Percentiles rank a stretch among this genome's conserved stretches.
Conservation (phyloP, 2,888 invertebrate species). For the Xestia rhomboidea region DNA sequence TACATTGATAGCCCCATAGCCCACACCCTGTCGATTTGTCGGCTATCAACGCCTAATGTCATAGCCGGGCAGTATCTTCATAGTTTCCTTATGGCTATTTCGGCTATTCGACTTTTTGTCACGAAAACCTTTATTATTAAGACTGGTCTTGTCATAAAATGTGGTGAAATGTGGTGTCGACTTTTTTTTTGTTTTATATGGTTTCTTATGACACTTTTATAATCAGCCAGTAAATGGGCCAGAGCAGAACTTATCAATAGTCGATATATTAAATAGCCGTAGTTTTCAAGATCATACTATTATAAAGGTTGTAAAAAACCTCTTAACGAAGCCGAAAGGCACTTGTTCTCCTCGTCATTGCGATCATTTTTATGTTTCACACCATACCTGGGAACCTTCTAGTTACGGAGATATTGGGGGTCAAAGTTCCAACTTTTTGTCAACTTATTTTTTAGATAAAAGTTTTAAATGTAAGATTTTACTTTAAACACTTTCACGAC, state of each 20-base stretch:
- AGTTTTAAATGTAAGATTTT: too few species aligned
- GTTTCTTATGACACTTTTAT: neutral
- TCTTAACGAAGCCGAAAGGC: too few species aligned
- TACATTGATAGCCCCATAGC: constrained; percentile 16
- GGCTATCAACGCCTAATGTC: constrained; percentile 28
- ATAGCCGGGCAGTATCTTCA: constrained; percentile 25
- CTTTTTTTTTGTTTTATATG: neutral
- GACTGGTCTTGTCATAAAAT: constrained; percentile 17
- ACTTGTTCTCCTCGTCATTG: too few species aligned
- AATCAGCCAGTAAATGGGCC: neutral
- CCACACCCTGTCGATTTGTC: constrained; percentile 46
- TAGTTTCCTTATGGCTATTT: constrained; percentile 33
- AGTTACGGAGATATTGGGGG: too few species aligned
- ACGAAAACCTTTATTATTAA: constrained; percentile 27
- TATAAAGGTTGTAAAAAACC: too few species aligned
- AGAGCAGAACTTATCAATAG: neutral
- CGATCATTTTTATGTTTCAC: too few species aligned
- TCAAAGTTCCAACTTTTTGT: too few species aligned
- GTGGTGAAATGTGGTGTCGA: neutral
- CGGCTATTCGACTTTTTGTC: constrained; percentile 28
- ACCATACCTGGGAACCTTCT: too few species aligned
- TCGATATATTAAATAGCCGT: neutral
- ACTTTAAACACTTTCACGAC: too few species aligned
- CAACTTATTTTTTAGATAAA: too few species aligned
- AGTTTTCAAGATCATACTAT: too few species aligned